Evolutionary conservation across 2,113 vertebrate genomes (phyloP).

Genomic region (Dicrurus megarhynchus): DNA sequence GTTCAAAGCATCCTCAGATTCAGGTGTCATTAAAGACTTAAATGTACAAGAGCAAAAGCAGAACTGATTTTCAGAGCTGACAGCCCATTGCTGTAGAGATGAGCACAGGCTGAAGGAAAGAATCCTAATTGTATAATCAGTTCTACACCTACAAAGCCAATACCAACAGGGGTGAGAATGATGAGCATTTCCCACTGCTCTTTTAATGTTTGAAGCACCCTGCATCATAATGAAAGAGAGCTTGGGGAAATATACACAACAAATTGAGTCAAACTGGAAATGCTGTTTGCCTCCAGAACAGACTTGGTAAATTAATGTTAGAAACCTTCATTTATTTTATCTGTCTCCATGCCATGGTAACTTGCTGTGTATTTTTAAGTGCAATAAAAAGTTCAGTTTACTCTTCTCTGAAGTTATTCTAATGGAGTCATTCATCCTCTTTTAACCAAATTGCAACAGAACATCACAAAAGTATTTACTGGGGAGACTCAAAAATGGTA

Average conservation of each 20-base stretch:
- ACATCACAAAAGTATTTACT: not conserved
- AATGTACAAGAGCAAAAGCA: not conserved
- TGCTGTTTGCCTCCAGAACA: not conserved
- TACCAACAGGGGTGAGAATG: not conserved
- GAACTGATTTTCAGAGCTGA: not conserved
- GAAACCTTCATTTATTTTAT: not conserved
- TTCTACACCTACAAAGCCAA: not conserved
- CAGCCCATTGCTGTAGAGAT: not conserved
- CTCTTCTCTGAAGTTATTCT: not conserved
- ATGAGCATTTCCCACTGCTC: not conserved
- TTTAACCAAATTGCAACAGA: not conserved
- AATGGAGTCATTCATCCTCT: not conserved
- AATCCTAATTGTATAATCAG: not conserved
- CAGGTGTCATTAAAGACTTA: not conserved
- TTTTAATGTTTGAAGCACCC: not conserved
- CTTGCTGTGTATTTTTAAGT: not conserved
- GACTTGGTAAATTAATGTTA: not conserved
- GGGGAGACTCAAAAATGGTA: not conserved
- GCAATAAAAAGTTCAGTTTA: not conserved
- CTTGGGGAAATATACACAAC: not conserved
- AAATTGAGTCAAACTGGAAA: slow-evolving; percentile 1
- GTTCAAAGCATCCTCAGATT: not conserved
- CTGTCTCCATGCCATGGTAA: not conserved
- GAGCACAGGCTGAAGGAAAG: not conserved
- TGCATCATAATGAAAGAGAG: not conserved